Conservation (phyloP, 2,888 invertebrate species). For the Rotaria magnacalcarata region DNA sequence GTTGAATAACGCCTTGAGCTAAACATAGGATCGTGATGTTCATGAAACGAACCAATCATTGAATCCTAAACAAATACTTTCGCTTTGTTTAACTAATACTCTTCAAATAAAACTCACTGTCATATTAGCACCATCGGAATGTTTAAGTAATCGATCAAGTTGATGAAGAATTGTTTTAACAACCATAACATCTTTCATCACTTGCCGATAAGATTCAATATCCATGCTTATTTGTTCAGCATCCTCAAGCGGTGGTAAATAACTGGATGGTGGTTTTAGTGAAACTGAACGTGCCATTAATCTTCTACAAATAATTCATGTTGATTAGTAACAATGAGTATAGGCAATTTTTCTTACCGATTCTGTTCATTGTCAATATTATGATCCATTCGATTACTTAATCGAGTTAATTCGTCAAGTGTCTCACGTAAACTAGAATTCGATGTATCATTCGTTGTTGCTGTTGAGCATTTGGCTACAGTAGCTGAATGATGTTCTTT, state of each 20-base stretch:
- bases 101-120: not conserved
- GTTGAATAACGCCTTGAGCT: not conserved
- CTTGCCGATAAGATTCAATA: conserved; percentile 29
- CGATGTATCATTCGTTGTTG: not conserved
- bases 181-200: conserved; percentile 32
- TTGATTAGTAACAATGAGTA: not conserved
- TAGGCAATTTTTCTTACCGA: not conserved
- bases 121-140: conserved; percentile 20
- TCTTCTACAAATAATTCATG: not conserved
- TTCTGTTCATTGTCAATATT: not conserved
- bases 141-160: conserved; percentile 30
- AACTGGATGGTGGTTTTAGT: not conserved
- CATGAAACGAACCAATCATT: conserved; percentile 19
- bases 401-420: conserved; percentile 19
- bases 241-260: conserved; percentile 28
- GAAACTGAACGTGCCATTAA: not conserved
- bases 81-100: not conserved
- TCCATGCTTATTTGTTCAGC: conserved; percentile 33
- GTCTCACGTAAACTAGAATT: not conserved
- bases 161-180: conserved; percentile 35
- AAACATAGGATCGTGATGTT: not conserved
- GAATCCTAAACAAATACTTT: not conserved
- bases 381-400: conserved; percentile 14
- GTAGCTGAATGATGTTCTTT: not conserved
- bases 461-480: not conserved